Conservation (phyloP, 2,113 vertebrate species). For the Coturnix japonica region DNA sequence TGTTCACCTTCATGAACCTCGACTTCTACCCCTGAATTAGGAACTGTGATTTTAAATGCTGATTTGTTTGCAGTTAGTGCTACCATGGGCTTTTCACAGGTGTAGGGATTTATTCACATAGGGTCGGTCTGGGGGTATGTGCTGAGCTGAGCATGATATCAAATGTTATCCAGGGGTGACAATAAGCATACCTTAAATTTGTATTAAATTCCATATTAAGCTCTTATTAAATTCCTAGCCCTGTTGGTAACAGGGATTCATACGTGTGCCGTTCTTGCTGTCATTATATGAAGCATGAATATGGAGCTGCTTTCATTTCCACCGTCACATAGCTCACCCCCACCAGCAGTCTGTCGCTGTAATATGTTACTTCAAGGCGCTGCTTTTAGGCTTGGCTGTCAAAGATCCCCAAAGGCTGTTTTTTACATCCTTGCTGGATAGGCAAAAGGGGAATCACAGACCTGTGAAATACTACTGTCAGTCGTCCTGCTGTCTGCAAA, state of each 20-base stretch:
- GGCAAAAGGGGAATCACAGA: background rate
- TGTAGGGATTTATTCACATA: background rate
- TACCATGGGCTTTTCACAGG: background rate
- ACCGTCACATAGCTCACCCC: background rate
- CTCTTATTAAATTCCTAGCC: background rate
- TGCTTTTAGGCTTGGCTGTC: background rate
- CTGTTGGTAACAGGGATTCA: background rate
- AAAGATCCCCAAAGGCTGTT: background rate
- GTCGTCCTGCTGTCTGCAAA: background rate
- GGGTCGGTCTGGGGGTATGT: background rate
- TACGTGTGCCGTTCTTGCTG: background rate
- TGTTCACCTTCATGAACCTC: background rate
- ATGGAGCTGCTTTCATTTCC: background rate
- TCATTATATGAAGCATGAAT: background rate
- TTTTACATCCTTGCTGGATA: background rate
- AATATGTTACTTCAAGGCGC: background rate
- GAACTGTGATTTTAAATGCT: background rate
- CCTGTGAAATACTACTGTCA: background rate
- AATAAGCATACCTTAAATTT: background rate
- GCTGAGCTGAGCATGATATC: background rate
- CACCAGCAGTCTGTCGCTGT: background rate
- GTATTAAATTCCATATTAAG: too few species aligned
- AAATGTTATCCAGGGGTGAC: background rate
- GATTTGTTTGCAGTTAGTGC: background rate
- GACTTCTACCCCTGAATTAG: background rate